phyloP scores from a whole-genome alignment of 2,888 invertebrate species.

The Euplagia quadripunctaria region DNA sequence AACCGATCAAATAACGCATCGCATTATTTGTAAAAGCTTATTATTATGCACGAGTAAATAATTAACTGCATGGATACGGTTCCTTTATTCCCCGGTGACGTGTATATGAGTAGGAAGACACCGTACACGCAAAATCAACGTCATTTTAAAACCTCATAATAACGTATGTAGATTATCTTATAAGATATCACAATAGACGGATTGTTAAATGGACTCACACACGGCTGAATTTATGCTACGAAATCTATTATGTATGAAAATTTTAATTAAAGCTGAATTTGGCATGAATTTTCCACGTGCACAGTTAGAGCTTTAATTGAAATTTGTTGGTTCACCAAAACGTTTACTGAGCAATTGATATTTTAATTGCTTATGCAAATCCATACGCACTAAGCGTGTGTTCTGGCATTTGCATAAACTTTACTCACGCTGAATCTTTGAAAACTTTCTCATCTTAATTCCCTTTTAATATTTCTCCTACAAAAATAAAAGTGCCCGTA shows the following conservation, averaged over 20 bases:
- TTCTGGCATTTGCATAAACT: constrained; percentile 31
- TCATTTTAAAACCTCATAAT: constrained; percentile 8
- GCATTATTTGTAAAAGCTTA: constrained; percentile 56
- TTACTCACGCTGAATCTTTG: constrained; percentile 18
- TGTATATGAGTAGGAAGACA: constrained; percentile 10
- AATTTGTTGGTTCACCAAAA: constrained; percentile 67
- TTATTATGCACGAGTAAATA: constrained; percentile 51
- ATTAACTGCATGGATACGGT: constrained; percentile 33
- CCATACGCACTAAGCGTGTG: constrained; percentile 44
- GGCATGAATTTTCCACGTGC: constrained; percentile 67
- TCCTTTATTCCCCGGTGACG: constrained; percentile 29
- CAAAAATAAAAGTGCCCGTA: constrained; percentile 42
- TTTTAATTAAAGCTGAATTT: constrained; percentile 68
- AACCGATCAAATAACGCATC: constrained; percentile 56
- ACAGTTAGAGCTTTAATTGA: constrained; percentile 71
- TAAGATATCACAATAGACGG: constrained; percentile 23
- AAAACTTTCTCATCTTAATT: constrained; percentile 25
- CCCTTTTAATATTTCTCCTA: constrained; percentile 38
- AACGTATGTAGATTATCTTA: constrained; percentile 15
- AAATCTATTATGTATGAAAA: constrained; percentile 59
- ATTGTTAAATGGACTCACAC: constrained; percentile 23
- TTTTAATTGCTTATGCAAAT: constrained; percentile 72
- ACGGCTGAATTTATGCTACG: constrained; percentile 40
- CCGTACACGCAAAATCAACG: constrained; percentile 2
- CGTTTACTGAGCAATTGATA: constrained; percentile 69